Evolutionary conservation across 2,113 vertebrate species (phyloP).

Genomic region (Jacana jacana): DNA sequence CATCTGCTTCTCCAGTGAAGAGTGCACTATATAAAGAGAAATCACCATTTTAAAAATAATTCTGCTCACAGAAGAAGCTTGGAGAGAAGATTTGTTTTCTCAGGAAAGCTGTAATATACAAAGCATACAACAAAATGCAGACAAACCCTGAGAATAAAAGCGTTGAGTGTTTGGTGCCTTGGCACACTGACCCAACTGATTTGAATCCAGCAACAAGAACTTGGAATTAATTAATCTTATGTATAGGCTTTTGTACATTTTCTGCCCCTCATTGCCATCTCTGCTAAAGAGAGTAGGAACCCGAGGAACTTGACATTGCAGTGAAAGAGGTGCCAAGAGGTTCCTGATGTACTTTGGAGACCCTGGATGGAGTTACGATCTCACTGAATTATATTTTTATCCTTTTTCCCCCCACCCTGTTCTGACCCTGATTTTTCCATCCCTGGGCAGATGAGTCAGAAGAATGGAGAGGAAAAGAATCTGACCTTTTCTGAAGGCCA

Average conservation of each 20-base stretch:
- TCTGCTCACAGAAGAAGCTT: not conserved
- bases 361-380: not conserved
- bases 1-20: not conserved
- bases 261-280: not conserved
- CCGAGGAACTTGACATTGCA: not conserved
- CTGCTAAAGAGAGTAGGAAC: not conserved
- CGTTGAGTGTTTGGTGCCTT: not conserved
- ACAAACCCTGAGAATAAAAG: not conserved
- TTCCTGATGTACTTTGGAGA: not conserved
- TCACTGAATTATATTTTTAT: not conserved
- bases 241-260: not conserved
- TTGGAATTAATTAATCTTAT: slow-evolving; percentile 13
- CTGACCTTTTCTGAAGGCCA: not conserved
- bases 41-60: not conserved
- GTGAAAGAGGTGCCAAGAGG: not conserved
- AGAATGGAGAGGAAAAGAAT: not conserved
- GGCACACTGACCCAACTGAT: not conserved
- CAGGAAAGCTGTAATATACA: slow-evolving; percentile 9
- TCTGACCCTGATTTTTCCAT: not conserved
- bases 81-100: slow-evolving; percentile 27
- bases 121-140: slow-evolving; percentile 11
- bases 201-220: not conserved
- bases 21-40: not conserved
- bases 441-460: not conserved
- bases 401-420: accelerated